Percentiles rank a stretch among this genome's conserved stretches.
Evolutionary conservation across 2,113 vertebrate species (phyloP).

Genomic region (Aviceda subcristata): DNA sequence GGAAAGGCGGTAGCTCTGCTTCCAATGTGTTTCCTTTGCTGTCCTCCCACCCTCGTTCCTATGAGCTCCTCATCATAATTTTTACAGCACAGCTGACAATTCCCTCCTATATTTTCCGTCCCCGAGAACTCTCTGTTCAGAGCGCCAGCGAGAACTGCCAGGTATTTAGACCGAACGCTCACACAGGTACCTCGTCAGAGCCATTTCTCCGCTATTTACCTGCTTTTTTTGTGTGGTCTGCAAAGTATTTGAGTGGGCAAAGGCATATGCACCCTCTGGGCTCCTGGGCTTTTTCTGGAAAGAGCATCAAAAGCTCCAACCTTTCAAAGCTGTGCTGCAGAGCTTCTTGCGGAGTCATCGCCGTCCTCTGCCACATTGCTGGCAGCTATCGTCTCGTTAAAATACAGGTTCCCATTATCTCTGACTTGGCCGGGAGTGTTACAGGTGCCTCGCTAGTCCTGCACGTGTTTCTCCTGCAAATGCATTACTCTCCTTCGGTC

Average conservation of each 20-base stretch:
- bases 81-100: slow-evolving; percentile 61
- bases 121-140: slow-evolving; percentile 41
- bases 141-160: background rate
- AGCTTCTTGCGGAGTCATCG: slow-evolving; percentile 28
- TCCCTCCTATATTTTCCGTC: slow-evolving; percentile 35
- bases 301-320: slow-evolving; percentile 29
- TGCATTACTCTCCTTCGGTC: slow-evolving; percentile 12
- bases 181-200: background rate
- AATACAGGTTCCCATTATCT: slow-evolving; percentile 16
- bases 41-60: slow-evolving; percentile 61
- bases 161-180: background rate
- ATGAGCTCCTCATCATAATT: slow-evolving; percentile 48
- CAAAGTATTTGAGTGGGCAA: background rate
- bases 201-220: background rate
- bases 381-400: background rate
- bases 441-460: slow-evolving; percentile 20
- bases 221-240: background rate
- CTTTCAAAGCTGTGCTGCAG: slow-evolving; percentile 25
- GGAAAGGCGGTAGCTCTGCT: slow-evolving; percentile 45
- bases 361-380: slow-evolving; percentile 20
- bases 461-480: slow-evolving; percentile 51
- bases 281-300: background rate
- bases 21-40: slow-evolving; percentile 51
- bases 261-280: background rate
- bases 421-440: background rate